phyloP scores from a whole-genome alignment of 2,113 vertebrate species.

The Carassius gibelio region DNA sequence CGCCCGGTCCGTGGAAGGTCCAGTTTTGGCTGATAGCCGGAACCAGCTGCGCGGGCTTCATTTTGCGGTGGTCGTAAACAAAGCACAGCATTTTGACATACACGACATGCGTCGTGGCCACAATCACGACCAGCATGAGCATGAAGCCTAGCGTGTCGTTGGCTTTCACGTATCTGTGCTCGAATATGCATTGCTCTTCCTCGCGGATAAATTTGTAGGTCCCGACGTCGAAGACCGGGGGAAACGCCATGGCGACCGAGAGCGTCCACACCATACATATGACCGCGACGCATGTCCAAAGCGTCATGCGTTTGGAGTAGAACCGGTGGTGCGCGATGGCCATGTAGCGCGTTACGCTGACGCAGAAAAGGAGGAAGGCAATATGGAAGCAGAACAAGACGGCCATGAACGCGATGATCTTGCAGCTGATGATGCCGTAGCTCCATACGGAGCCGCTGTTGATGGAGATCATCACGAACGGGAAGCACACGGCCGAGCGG shows the following conservation, averaged over 20 bases:
- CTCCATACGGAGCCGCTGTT: constrained; percentile 83
- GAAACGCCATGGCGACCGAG: constrained; percentile 92
- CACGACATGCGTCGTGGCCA: constrained; percentile 89
- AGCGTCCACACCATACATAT: constrained; percentile 95
- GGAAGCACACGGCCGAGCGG: constrained; percentile 91
- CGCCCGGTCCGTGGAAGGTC: constrained; percentile 95
- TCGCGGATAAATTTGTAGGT: constrained; percentile 90
- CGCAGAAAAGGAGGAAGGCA: constrained; percentile 92
- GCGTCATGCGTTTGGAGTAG: constrained; percentile 92
- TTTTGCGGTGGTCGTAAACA: constrained; percentile 94
- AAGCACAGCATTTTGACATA: constrained; percentile 94
- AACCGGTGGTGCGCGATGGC: constrained; percentile 96
- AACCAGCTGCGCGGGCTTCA: constrained; percentile 93
- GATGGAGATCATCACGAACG: constrained; percentile 91
- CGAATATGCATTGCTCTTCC: constrained; percentile 93
- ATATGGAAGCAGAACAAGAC: constrained; percentile 96
- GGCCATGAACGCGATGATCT: constrained; percentile 90
- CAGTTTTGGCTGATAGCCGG: constrained; percentile 97
- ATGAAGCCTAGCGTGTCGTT: constrained; percentile 95
- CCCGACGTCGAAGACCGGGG: constrained; percentile 91
- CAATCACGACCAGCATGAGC: constrained; percentile 88
- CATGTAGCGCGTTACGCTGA: constrained; percentile 95
- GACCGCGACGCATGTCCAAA: constrained; percentile 90
- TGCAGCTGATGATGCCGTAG: constrained; percentile 86
- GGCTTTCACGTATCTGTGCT: constrained; percentile 92